These are phyloP conservation scores for Tenthredo scrophulariae DNA, from an alignment of 2,888 invertebrate species.

Conservation along the genomic window DNA sequence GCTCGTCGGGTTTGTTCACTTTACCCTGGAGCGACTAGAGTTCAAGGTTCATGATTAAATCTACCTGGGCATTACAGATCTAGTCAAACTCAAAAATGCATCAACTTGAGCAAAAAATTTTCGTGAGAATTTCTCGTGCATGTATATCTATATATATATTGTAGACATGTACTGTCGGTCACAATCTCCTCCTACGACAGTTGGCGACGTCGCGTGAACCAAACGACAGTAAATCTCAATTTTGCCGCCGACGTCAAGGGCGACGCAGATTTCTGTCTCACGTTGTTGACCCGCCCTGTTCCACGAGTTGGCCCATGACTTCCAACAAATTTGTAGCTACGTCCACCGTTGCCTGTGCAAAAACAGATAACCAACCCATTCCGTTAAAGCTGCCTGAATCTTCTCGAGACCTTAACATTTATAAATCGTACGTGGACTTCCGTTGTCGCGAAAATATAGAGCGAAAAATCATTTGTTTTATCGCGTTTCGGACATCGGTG, in stretches of 20 bases:
- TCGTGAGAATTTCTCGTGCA: not conserved
- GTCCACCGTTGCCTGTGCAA: not conserved
- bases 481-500: not conserved
- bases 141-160: not conserved
- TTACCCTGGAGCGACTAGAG: not conserved
- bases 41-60: not conserved
- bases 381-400: not conserved
- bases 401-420: not conserved
- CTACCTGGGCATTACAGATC: not conserved
- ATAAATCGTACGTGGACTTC: not conserved
- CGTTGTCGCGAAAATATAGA: not conserved
- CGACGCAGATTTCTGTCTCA: slow-evolving; percentile 28
- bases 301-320: slow-evolving; percentile 17
- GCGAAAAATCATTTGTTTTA: not conserved
- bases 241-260: slow-evolving; percentile 22
- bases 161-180: not conserved
- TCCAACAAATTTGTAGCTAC: slow-evolving; percentile 14
- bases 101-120: not conserved
- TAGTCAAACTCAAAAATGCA: not conserved
- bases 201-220: not conserved
- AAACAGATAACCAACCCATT: not conserved
- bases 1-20: not conserved
- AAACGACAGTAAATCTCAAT: slow-evolving; percentile 15
- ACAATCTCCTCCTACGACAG: not conserved
- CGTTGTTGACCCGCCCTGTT: slow-evolving; percentile 14